A percentile compares a stretch with the other conserved stretches of the same genome.
Conservation (phyloP, 2,888 invertebrate genomes). For the Celastrina argiolus region DNA sequence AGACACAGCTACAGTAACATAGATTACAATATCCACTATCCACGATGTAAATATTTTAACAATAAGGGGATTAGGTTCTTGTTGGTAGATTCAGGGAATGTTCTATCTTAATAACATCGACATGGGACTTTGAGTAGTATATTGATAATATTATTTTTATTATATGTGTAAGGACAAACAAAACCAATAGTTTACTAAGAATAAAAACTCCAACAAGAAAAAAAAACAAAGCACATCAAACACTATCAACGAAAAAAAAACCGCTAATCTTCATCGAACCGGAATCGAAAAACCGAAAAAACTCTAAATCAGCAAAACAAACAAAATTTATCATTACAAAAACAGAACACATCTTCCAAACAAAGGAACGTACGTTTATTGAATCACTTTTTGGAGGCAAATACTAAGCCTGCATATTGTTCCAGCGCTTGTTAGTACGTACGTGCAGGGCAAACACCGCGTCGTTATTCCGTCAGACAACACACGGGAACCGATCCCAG, state of each 20-base stretch:
- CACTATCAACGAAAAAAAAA: not conserved
- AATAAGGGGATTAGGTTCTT: no score
- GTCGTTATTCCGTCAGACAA: constrained; percentile 53
- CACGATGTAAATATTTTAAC: no score
- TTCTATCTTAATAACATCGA: no score
- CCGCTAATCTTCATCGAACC: not conserved
- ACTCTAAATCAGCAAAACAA: constrained; percentile 5
- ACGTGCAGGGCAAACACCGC: constrained; percentile 57
- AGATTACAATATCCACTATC: no score
- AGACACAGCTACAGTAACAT: no score
- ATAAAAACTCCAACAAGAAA: not conserved
- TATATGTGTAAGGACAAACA: no score
- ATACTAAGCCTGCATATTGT: constrained; percentile 50
- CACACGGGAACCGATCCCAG: constrained; percentile 25
- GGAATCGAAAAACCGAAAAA: not conserved
- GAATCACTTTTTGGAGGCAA: constrained; percentile 54
- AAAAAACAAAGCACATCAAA: not conserved
- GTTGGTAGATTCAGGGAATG: no score
- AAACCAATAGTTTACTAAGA: not conserved
- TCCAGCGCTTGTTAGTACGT: constrained; percentile 46
- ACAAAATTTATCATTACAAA: constrained; percentile 20
- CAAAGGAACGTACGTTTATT: constrained; percentile 41
- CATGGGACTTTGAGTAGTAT: no score
- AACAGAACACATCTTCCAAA: constrained; percentile 26
- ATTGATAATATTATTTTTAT: no score